Conservation (phyloP, 2,888 invertebrate genomes). For the Aproaerema taeniolella region DNA sequence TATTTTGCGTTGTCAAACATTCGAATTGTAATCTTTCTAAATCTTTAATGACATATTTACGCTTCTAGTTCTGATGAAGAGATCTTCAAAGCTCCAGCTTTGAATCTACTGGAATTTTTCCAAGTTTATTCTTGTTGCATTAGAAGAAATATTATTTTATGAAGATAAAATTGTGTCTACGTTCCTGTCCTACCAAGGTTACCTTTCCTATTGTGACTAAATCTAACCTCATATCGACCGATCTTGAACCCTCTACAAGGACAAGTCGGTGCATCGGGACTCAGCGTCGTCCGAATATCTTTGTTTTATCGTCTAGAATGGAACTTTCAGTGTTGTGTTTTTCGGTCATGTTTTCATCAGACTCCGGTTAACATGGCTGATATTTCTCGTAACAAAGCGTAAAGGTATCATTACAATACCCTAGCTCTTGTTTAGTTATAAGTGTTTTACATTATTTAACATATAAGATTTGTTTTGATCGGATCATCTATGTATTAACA, state of each 20-base stretch:
- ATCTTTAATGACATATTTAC: constrained; percentile 8
- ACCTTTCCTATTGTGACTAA: constrained; percentile 42
- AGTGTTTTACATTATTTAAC: constrained; percentile 10
- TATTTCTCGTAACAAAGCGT: constrained; percentile 33
- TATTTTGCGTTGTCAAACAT: constrained; percentile 6
- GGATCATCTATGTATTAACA: too few relatives aligned
- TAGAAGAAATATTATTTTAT: background rate
- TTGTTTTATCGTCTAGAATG: constrained; percentile 40
- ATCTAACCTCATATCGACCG: constrained; percentile 35
- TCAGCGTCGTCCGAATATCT: constrained; percentile 39
- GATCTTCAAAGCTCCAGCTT: background rate
- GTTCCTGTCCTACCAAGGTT: constrained; percentile 20
- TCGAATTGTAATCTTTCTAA: background rate
- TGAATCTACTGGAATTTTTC: constrained; percentile 1
- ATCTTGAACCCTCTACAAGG: constrained; percentile 65
- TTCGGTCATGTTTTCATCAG: background rate
- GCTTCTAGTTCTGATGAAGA: constrained; percentile 16
- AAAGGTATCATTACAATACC: constrained; percentile 62
- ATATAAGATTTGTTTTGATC: constrained; percentile 20
- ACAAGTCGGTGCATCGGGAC: constrained; percentile 64
- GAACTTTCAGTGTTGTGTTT: constrained; percentile 39
- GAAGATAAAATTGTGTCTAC: constrained; percentile 46
- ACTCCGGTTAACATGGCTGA: too few relatives aligned
- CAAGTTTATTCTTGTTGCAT: background rate
- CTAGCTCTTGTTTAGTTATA: constrained; percentile 31